Evolutionary conservation across 2,113 vertebrate species (phyloP), one percentile per base, ranked within the genome.

Genomic region (Poecilia latipinna): DNA sequence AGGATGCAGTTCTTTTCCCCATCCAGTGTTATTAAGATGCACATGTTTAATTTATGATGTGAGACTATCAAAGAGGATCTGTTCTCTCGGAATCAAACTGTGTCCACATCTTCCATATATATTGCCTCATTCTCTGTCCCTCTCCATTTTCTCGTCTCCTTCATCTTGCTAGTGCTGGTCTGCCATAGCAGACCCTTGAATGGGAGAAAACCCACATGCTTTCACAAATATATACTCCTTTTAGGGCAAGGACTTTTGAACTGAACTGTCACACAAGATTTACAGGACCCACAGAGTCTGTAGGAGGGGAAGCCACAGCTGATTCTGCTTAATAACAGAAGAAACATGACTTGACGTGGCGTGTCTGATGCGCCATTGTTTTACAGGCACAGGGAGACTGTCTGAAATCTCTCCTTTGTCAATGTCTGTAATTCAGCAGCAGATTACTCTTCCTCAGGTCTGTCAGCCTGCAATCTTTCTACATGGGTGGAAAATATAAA

Each of bases 31-130:
- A 88, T 93, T 83, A 86, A 86, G 78, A 86, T 74, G 77, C 82
- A 80, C 80, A 88, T 90, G 87, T 91, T 90, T 90, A 78, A 93
- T 91, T 93, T 91, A 91, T 91, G 86, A 88, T 83, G 24, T 22
- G 80, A 74, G 77, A 82, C 70, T 86, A 91, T 91, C 79, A 87
- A 89, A 86, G 48, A 44, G 80, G 78, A 86, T 89, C 79, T 70
- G 74, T 74, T 87, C 78, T 86, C 88, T 88, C 64, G 74, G 81
- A 88, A 79, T 86, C 77, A 75, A 83, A 84, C 78, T 75, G 74
- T 78, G 74, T 76, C 82, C 70, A 89, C 75, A 86, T 91, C 74
- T 80, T 80, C 79, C 74, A 80, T 88, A 89, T 83, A 88, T 84
- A 83, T 89, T 85, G 79, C 79, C 84, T 88, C 75, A 84, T 88